Conservation (phyloP, 2,888 invertebrate species). For the Eurois occulta region DNA sequence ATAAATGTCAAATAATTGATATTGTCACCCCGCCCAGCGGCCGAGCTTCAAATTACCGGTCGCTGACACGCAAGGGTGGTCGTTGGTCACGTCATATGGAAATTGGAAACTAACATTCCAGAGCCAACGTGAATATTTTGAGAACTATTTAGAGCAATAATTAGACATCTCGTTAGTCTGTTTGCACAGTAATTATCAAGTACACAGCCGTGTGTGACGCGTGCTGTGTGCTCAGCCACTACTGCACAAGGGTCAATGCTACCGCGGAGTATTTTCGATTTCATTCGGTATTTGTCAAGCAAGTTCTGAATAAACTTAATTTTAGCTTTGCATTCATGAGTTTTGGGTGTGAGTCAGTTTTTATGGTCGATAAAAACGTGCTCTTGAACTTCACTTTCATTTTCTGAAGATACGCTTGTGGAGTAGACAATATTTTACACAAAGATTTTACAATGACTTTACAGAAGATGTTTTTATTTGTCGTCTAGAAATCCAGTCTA, state of each 20-base stretch:
- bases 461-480: background rate
- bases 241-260: constrained; percentile 77
- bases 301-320: constrained; percentile 62
- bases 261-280: constrained; percentile 72
- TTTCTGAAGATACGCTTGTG: constrained; percentile 27
- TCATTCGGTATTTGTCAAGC: constrained; percentile 68
- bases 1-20: constrained; percentile 63
- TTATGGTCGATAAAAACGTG: constrained; percentile 41
- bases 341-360: constrained; percentile 46
- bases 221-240: constrained; percentile 62
- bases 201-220: constrained; percentile 70
- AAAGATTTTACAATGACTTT: background rate
- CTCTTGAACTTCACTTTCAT: constrained; percentile 51
- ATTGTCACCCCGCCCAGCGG: constrained; percentile 58
- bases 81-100: constrained; percentile 49
- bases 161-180: constrained; percentile 80
- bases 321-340: constrained; percentile 61
- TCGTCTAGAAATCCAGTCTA: background rate
- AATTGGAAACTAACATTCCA: constrained; percentile 68
- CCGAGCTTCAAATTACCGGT: constrained; percentile 55
- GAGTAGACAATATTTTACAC: constrained; percentile 5
- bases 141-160: constrained; percentile 82
- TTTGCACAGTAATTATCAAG: constrained; percentile 75
- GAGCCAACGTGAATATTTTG: constrained; percentile 75
- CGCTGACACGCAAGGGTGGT: constrained; percentile 58